Evolutionary conservation across 2,113 vertebrate genomes (phyloP).

Genomic region (Hystrix cristata): DNA sequence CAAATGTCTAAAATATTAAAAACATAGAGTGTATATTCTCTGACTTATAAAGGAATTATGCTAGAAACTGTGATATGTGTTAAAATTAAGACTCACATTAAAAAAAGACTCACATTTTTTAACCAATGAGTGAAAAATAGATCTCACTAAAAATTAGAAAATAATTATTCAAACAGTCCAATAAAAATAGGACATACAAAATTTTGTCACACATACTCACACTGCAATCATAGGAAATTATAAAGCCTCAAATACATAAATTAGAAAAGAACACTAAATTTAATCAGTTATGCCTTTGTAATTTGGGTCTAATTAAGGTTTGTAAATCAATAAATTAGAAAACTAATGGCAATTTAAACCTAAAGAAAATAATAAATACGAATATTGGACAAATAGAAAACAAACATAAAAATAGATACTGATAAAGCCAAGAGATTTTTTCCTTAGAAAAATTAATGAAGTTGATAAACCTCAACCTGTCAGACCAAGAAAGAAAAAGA

Average conservation of each 20-base stretch:
- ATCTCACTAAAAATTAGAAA: not conserved
- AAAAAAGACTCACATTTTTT: not conserved
- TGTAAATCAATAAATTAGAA: not conserved
- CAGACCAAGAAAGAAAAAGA: not conserved
- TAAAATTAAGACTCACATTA: not conserved
- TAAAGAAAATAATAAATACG: not conserved
- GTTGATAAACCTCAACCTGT: not conserved
- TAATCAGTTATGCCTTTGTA: not conserved
- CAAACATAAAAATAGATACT: not conserved
- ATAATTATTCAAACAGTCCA: not conserved
- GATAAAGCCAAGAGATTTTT: not conserved
- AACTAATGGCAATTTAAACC: not conserved
- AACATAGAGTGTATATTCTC: not conserved
- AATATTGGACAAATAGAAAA: not conserved
- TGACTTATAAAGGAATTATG: not conserved
- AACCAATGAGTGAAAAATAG: not conserved
- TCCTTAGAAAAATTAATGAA: not conserved
- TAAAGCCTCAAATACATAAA: not conserved
- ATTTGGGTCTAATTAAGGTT: not conserved
- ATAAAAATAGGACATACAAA: not conserved
- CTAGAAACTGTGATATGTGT: not conserved
- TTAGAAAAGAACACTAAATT: not conserved
- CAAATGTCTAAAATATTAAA: not conserved
- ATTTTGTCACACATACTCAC: not conserved
- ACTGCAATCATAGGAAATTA: not conserved